Base-by-base conservation (phyloP, 1,140 invertebrate species). In the Zaprionus camerounensis region DNA sequence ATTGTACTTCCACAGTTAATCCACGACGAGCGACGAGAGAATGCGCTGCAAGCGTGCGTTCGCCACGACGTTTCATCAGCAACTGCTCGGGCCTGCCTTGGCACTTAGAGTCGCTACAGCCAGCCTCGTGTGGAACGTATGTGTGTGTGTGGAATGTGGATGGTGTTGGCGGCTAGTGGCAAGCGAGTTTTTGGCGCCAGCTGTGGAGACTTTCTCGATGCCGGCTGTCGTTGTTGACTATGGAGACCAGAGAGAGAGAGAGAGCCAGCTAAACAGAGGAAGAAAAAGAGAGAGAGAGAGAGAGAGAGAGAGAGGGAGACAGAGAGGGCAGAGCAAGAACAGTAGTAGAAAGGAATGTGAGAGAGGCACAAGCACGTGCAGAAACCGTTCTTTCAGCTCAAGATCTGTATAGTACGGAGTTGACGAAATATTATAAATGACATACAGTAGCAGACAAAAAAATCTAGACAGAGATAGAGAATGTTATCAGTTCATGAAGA, bases 151-250 rank as follows among this genome's bases (percentile, higher is more conserved):
- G 68, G 68, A 62, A 63, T 75, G 83, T 87, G 78, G 66, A 71
- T 73, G 70, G 24, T 66, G 68, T 76, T 76, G 59, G 24, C 61
- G 44, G 38, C 36, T 22, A 34, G n/a, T 56, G 53, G 53, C 28
- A 57, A 53, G 67, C 69, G 46, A 51, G 68, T 72, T 80, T 86
- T 87, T 87, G 83, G 80, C 83, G 83, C 83, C 80, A 87, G 78
- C 57, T 70, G 38, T 86, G 82, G 67, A 86, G 82, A 86, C 58
- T 86, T 82, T 68, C 12, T 7, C 36, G 53, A 61, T 71, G 83
- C 83, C 83, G 83, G 83, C 73, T 77, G 58, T 7, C 24, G 63
- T 31, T 17, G 20, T 31, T 34, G 56, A 51, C 26, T 49, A 58
- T 22, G 38, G 38, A 59, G 61, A 80, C 69, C 46, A 22, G 46